Base-by-base conservation (phyloP, 2,888 invertebrate species). In the Agonopterix alstromeriana region DNA sequence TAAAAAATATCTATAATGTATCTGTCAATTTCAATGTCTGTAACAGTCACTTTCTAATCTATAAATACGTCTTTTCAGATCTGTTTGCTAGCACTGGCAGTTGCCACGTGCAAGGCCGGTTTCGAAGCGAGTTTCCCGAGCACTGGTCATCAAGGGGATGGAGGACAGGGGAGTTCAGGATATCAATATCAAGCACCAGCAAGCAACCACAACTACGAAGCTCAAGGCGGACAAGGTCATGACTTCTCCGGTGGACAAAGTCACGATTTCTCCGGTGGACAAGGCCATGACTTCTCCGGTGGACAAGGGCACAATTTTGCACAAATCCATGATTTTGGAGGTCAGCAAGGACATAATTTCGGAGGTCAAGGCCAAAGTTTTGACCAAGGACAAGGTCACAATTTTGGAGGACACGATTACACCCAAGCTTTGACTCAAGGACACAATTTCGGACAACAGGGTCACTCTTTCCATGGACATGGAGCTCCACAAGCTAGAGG, bases 61-160 rank as follows among this genome's bases (percentile, higher is more conserved):
- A 27, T 27, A 27, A 27, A 27, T 27, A 27, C 47, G 57, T 72
- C 47, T 60, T 78, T 75, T 0, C 75, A 88, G 88, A 72, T 86
- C 54, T 85, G 80, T 78, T 65, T 86, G 63, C 63, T 88, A 58
- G 67, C 65, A 51, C 65, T 87, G 74, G 85, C 80, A 68, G 80
- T 81, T 63, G 86, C 84, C 68, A 68, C 73, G 53, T 79, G 85
- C 77, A 77, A 75, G 66, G 88, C 86, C 58, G 80, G 85, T 46
- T 68, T 61, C 47, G 63, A 70, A 51, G 63, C 65, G 35, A 67
- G 69, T 36, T 73, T 67, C 54, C 67, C 74, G 53, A 71, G 70
- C 27, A 55, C 73, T 35, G 53, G 70, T 47, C 74, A 70, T 48
- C 73, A 68, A 52, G 74, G 66, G 11, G 70, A 70, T 36, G 65